These are phyloP conservation scores for Sicus ferrugineus DNA, from an alignment of 2,888 invertebrate species.

Conservation along the genomic window DNA sequence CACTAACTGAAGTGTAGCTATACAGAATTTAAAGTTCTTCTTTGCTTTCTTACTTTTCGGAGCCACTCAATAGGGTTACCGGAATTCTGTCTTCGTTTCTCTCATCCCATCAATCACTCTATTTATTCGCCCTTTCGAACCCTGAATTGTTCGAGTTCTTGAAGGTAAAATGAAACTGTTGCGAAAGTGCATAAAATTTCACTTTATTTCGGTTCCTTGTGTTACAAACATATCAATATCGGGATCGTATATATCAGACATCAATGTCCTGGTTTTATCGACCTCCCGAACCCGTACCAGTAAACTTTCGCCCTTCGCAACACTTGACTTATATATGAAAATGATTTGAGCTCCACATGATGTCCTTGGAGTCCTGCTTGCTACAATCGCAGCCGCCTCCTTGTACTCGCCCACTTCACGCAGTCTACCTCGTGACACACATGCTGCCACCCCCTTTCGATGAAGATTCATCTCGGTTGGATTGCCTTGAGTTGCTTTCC, in stretches of 20 bases:
- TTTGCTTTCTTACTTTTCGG: too few relatives aligned
- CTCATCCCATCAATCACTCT: neutral
- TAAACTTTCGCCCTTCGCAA: conserved; percentile 35
- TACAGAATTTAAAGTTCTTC: too few relatives aligned
- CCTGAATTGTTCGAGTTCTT: neutral
- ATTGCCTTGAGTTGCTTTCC: too few relatives aligned
- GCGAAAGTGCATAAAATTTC: conserved; percentile 57
- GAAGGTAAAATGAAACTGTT: conserved; percentile 37
- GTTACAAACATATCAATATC: conserved; percentile 32
- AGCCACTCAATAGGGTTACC: too few relatives aligned
- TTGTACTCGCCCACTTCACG: neutral
- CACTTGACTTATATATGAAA: too few relatives aligned
- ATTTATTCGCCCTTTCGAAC: neutral
- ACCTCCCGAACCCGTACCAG: neutral
- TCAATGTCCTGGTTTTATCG: neutral
- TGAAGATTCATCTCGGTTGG: too few relatives aligned
- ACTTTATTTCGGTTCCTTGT: conserved; percentile 52
- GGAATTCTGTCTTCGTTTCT: too few relatives aligned
- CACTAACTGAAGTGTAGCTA: too few relatives aligned
- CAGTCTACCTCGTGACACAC: neutral
- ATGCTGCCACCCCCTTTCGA: too few relatives aligned
- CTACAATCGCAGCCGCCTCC: conserved; percentile 5
- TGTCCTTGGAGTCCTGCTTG: conserved; percentile 28
- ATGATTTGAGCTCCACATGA: conserved; percentile 42
- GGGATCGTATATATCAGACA: too few relatives aligned